Evolutionary conservation across 2,797 vertebrate species (phyloP).

Genomic region (Syngnathus acus): DNA sequence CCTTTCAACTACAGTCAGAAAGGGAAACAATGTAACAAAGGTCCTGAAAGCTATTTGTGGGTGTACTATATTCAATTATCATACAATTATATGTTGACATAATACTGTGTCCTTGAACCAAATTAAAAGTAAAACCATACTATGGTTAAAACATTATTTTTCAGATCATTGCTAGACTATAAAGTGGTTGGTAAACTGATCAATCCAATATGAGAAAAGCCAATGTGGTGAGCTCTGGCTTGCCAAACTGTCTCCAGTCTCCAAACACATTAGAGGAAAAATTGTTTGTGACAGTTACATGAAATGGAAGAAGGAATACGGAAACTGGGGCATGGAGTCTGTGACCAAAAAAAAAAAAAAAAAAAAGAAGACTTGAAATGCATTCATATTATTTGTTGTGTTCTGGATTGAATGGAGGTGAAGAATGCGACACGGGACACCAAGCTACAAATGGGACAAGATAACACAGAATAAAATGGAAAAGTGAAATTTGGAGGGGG

Average conservation of each 20-base stretch:
- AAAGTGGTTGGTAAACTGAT: slow-evolving; percentile 48
- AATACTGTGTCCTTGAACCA: slow-evolving; percentile 7
- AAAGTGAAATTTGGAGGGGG: slow-evolving; percentile 24
- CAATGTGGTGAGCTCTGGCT: slow-evolving; percentile 37
- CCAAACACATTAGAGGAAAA: slow-evolving; percentile 27
- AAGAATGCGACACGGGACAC: background rate
- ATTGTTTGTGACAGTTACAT: slow-evolving; percentile 40
- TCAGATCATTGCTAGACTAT: slow-evolving; percentile 41
- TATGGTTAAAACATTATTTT: slow-evolving; percentile 15
- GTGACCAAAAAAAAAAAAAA: slow-evolving; percentile 32
- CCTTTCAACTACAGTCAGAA: background rate
- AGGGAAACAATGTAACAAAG: background rate
- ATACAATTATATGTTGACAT: slow-evolving; percentile 8
- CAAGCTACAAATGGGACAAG: slow-evolving; percentile 32
- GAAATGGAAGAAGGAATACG: slow-evolving; percentile 16
- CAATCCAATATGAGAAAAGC: slow-evolving; percentile 29
- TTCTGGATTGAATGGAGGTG: background rate
- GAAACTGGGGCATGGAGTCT: slow-evolving; percentile 39
- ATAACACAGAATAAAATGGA: slow-evolving; percentile 33
- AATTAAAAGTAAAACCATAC: slow-evolving; percentile 2
- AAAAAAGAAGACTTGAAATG: slow-evolving; percentile 15
- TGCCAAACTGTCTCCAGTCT: slow-evolving; percentile 10
- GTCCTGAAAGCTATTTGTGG: background rate
- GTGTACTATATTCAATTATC: slow-evolving; percentile 2
- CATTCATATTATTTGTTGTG: slow-evolving; percentile 21